A percentile compares a stretch with the other conserved stretches of the same genome.
These are phyloP conservation scores for Melanotaenia boesemani DNA, from an alignment of 2,797 vertebrate species.

Conservation along the genomic window DNA sequence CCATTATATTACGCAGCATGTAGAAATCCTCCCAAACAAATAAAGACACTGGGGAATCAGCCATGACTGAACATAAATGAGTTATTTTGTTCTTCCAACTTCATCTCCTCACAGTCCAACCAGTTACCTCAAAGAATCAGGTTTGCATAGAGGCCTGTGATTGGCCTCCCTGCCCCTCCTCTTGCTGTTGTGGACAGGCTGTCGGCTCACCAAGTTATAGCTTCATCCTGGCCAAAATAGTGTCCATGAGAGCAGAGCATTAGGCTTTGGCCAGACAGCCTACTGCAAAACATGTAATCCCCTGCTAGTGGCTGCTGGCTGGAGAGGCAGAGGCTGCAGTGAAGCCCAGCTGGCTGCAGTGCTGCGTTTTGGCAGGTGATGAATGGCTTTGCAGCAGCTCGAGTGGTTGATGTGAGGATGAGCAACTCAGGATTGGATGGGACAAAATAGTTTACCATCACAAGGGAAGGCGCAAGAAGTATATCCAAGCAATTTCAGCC, in stretches of 20 bases:
- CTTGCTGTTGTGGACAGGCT: constrained; percentile 11
- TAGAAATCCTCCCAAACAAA: neutral
- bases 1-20: neutral
- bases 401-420: constrained; percentile 6
- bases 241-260: constrained; percentile 31
- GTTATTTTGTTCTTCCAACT: neutral
- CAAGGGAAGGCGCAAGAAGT: neutral
- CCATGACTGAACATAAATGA: neutral
- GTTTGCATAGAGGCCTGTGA: neutral
- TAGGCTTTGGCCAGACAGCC: constrained; percentile 40
- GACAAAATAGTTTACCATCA: neutral
- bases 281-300: constrained; percentile 39
- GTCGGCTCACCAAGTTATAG: constrained; percentile 38
- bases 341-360: constrained; percentile 18
- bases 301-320: constrained; percentile 19
- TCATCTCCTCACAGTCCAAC: neutral
- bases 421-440: neutral
- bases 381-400: neutral
- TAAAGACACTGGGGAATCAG: neutral
- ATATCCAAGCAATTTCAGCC: neutral
- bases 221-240: constrained; percentile 32
- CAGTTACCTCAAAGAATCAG: neutral
- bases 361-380: constrained; percentile 25
- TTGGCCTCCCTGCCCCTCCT: neutral
- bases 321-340: constrained; percentile 5